phyloP scores from a whole-genome alignment of 2,888 invertebrate genomes.

The Hypomecis atomaria region DNA sequence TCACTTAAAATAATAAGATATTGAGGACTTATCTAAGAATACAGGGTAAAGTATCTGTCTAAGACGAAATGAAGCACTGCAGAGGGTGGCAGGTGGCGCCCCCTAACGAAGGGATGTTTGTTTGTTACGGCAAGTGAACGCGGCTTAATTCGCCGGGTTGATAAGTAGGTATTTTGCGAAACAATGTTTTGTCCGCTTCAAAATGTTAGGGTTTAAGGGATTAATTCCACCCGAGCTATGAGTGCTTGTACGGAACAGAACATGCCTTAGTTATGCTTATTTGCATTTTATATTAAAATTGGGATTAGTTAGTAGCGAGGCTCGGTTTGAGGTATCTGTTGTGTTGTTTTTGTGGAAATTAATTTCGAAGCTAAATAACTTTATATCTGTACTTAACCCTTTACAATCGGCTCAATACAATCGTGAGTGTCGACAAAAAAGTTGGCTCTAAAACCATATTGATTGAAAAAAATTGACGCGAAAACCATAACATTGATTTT shows the following conservation, averaged over 20 bases:
- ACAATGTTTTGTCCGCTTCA: constrained; percentile 42
- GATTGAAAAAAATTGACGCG: no score
- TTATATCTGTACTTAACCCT: no score
- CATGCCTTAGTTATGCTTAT: constrained; percentile 26
- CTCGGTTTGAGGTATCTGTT: constrained; percentile 8
- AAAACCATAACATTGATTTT: no score
- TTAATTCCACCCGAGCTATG: constrained; percentile 40
- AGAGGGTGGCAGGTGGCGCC: constrained; percentile 48
- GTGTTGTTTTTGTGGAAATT: background rate
- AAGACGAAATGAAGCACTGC: constrained; percentile 55
- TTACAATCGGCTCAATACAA: no score
- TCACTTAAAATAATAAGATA: background rate
- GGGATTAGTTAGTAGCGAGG: constrained; percentile 15
- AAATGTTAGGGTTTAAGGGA: constrained; percentile 43
- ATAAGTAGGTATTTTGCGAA: constrained; percentile 52
- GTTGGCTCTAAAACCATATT: no score
- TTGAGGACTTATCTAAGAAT: background rate
- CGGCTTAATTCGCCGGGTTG: constrained; percentile 60
- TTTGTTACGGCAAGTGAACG: constrained; percentile 59
- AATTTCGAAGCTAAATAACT: background rate
- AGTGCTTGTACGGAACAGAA: constrained; percentile 32
- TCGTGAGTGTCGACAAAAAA: no score
- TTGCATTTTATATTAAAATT: constrained; percentile 30
- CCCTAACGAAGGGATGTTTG: constrained; percentile 51
- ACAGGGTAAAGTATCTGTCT: constrained; percentile 4